Base-by-base conservation (phyloP, 2,888 invertebrate species). In the Cosmia pyralina region DNA sequence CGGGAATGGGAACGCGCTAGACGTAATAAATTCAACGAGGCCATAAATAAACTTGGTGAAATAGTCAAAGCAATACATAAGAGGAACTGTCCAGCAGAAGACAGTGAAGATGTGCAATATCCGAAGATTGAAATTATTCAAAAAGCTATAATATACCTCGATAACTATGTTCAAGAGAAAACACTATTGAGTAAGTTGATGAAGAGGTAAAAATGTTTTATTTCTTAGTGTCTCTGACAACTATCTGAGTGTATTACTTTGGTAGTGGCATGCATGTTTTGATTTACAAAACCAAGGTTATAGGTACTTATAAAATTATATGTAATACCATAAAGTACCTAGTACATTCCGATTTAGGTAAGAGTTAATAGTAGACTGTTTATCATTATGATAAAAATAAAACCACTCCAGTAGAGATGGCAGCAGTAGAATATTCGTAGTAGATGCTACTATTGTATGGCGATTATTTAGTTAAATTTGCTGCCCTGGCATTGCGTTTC, bases 1-100 rank as follows among this genome's bases (percentile, higher is more conserved):
- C 96, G 97, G 88, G 97, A 97, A 94, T 98, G 97, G 97, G 97
- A 97, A 93, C 96, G 97, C 88, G 97, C 97, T 88, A 95, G 97
- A 88, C 95, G 97, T 87, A 96, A 97, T 85, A 97, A 97, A 90
- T 96, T 97, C 89, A 97, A 97, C 87, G 95, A 95, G 75, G 95
- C 96, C 15, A 92, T 96, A 66, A 81, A 87, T 19, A 93, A 93
- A 86, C 90, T 96, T 17, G 95, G 95, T 63, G 94, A 94, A 81
- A 84, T 94, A 68, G 93, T 95, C 0, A 94, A 91, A 84, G 84
- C 89, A 58, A 88, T 94, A 60, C 89, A 88, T 73, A 93, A 91
- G 83, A 85, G 88, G 15, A 93, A 90, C 72, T 72, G 86, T 4
- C 79, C 86, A 46, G 85, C 85, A 34, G 92, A 92, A 79, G 90